phyloP scores from a whole-genome alignment of 1,140 invertebrate species.

The Limonius californicus region DNA sequence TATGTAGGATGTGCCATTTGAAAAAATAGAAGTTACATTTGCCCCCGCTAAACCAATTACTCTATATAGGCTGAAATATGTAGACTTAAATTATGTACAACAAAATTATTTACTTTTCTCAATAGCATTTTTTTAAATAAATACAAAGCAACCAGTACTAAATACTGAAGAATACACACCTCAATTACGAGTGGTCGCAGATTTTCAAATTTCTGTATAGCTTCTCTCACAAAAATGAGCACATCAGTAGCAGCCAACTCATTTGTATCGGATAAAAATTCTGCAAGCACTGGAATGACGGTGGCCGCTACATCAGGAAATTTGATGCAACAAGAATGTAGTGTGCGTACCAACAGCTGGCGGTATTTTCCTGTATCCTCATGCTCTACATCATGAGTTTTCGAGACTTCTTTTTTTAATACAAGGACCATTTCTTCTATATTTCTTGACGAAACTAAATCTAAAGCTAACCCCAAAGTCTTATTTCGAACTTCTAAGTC shows the following conservation, averaged over 20 bases:
- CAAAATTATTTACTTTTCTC: too few species aligned
- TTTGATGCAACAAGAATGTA: slow-evolving; percentile 94
- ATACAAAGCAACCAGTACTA: slow-evolving; percentile 1
- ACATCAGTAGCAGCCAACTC: slow-evolving; percentile 94
- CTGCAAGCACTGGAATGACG: slow-evolving; percentile 92
- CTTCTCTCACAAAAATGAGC: slow-evolving; percentile 90
- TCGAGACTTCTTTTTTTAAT: slow-evolving; percentile 91
- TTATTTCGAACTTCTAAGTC: slow-evolving; percentile 91
- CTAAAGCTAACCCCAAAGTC: slow-evolving; percentile 82
- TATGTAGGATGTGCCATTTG: too few species aligned
- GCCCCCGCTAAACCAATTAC: not conserved
- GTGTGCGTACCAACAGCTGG: slow-evolving; percentile 89
- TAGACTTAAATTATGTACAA: not conserved
- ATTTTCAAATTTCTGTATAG: slow-evolving; percentile 87
- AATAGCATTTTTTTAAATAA: slow-evolving; percentile 4
- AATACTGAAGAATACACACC: slow-evolving; percentile 42
- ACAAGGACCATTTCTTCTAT: slow-evolving; percentile 96
- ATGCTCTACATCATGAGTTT: slow-evolving; percentile 87
- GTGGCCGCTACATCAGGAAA: slow-evolving; percentile 95
- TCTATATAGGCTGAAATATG: not conserved
- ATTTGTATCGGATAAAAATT: slow-evolving; percentile 93
- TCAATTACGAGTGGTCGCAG: slow-evolving; percentile 77
- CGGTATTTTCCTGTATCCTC: slow-evolving; percentile 95
- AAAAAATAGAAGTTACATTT: too few species aligned
- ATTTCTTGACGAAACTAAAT: slow-evolving; percentile 88